Evolutionary conservation across 1,140 invertebrate genomes (phyloP).

Genomic region (Magallana ariakensis): DNA sequence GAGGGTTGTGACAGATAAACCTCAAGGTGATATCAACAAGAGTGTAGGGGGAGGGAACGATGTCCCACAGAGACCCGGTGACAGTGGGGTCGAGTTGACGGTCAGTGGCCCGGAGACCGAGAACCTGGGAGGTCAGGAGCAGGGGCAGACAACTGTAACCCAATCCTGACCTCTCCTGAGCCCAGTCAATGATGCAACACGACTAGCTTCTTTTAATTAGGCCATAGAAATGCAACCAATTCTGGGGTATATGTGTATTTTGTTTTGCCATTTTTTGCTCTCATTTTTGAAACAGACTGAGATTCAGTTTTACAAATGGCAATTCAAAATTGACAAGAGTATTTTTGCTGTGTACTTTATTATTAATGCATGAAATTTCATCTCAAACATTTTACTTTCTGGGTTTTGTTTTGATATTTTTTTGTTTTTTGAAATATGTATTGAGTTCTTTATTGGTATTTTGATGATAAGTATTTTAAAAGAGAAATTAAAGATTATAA

Average conservation of each 20-base stretch:
- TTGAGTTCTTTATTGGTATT: too few relatives aligned
- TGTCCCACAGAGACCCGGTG: background rate
- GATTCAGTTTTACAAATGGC: too few relatives aligned
- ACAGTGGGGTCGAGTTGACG: background rate
- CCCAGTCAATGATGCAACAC: background rate
- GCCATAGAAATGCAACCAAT: background rate
- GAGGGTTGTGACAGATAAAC: background rate
- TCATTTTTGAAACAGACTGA: too few relatives aligned
- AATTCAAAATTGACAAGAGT: too few relatives aligned
- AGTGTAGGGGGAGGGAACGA: background rate
- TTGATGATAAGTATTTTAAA: too few relatives aligned
- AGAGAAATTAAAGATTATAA: too few relatives aligned
- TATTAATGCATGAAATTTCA: too few relatives aligned
- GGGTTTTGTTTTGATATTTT: too few relatives aligned
- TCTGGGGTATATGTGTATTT: background rate
- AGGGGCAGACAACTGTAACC: background rate
- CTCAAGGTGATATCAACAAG: background rate
- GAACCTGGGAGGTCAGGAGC: background rate
- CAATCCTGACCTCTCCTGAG: background rate
- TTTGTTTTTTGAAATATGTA: too few relatives aligned
- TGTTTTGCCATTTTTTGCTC: background rate
- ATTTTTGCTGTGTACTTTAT: too few relatives aligned
- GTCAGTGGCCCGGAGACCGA: background rate
- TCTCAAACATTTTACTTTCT: too few relatives aligned
- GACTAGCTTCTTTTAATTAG: background rate